Base-by-base conservation (phyloP, 2,113 vertebrate species). In the Edolisoma coerulescens region DNA sequence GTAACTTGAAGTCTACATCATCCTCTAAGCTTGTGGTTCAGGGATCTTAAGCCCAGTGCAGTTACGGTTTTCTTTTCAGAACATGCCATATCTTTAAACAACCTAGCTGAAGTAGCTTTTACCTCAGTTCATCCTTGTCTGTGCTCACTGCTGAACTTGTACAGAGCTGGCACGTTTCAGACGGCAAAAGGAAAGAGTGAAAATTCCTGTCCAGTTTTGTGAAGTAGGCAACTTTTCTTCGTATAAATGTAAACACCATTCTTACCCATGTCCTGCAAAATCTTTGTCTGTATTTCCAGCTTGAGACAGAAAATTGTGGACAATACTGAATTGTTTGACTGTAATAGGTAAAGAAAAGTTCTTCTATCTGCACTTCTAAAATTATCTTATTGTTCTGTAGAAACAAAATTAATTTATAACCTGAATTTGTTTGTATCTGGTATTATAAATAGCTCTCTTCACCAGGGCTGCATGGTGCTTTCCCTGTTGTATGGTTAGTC, bases 1-100 rank as follows among this genome's bases (percentile, higher is more conserved):
- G 13, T 30, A 68, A 21, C 16, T 13, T 27, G 6, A 28, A 8
- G 4, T 23, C 30, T 60, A 16, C 16, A 56, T 27, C 0, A 0
- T 27, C 33, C 30, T 80, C 7, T 39, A 64, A 80, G 7, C 7
- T 22, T 39, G 11, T 37, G 6, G 17, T 39, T 47, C 39, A 50
- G 39, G 16, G 10, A 50, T 35, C 16, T 13, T 20, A 42, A 59
- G 6, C 3, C 3, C 49, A 19, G 2, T 18, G 22, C 13, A 71
- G 22, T 53, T 45, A 32, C 2, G 1, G 3, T 2, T 52, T 52
- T 60, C 53, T 81, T 52, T 65, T 17, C 49, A 44, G 28, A 87
- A 53, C 5, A 70, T 78, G 6, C 6, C 59, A 2, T n/a, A 30
- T 44, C 17, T 78, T 88, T 49, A 77, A 84, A 42, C 3, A 61